These are phyloP conservation scores for Erynnis tages DNA, from an alignment of 2,888 invertebrate genomes.

Conservation along the genomic window DNA sequence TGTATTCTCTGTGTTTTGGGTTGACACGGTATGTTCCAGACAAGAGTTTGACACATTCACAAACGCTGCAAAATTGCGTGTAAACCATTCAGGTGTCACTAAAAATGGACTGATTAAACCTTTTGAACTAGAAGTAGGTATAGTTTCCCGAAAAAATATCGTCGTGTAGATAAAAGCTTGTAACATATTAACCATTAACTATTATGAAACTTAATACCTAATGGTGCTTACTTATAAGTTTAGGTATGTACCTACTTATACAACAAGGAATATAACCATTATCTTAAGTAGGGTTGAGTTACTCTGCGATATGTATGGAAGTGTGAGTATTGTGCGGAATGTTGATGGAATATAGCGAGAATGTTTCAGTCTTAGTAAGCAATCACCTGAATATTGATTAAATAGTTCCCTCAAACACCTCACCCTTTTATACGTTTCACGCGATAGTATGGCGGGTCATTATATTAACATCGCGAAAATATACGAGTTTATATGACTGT, in stretches of 20 bases:
- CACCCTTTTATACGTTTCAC: not conserved
- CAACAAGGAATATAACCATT: not conserved
- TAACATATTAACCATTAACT: too few relatives aligned
- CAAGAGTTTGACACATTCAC: too few relatives aligned
- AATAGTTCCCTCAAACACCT: not conserved
- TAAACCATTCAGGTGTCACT: too few relatives aligned
- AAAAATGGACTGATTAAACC: too few relatives aligned
- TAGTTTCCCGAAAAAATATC: too few relatives aligned
- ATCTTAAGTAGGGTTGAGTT: not conserved
- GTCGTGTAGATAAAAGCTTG: too few relatives aligned
- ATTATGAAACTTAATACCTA: not conserved
- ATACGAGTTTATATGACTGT: constrained; percentile 1
- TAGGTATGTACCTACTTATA: not conserved
- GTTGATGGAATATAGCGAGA: not conserved
- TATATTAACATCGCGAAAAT: not conserved
- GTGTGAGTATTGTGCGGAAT: not conserved
- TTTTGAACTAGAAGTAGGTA: too few relatives aligned
- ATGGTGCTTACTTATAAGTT: constrained; percentile 5
- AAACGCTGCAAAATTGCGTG: too few relatives aligned
- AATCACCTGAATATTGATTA: not conserved
- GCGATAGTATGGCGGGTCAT: not conserved
- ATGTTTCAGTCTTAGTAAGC: not conserved
- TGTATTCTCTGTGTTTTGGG: too few relatives aligned
- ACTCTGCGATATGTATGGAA: too few relatives aligned
- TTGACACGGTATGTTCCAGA: too few relatives aligned